Percentiles rank a stretch among this genome's conserved stretches.
These are phyloP conservation scores for Mustela nigripes DNA, from an alignment of 2,113 vertebrate species.

Conservation along the genomic window DNA sequence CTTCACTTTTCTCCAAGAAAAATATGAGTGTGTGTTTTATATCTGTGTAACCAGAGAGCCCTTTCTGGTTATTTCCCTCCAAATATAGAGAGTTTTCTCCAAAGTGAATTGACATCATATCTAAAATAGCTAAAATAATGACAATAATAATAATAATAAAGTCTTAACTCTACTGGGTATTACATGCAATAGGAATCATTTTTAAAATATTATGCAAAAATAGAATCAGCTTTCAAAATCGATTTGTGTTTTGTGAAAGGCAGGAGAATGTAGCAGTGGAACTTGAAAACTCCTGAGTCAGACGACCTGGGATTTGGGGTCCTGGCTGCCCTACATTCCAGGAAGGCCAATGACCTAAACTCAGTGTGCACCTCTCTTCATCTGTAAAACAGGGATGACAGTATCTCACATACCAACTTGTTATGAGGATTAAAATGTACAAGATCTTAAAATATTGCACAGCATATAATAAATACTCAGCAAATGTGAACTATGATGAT, in stretches of 20 bases:
- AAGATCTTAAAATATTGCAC: not conserved
- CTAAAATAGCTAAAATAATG: conserved; percentile 54
- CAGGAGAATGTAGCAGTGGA: not conserved
- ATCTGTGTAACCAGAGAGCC: conserved; percentile 52
- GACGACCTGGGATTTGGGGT: not conserved
- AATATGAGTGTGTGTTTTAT: conserved; percentile 70
- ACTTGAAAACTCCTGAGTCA: not conserved
- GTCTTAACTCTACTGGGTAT: not conserved
- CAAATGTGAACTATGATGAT: not conserved
- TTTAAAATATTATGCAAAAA: not conserved
- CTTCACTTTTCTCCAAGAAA: conserved; percentile 71
- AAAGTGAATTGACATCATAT: conserved; percentile 16
- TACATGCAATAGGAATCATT: not conserved
- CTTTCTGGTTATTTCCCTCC: conserved; percentile 29
- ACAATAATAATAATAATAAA: not conserved
- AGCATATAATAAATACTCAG: not conserved
- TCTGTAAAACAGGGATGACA: not conserved
- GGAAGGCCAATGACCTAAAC: not conserved
- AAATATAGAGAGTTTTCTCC: conserved; percentile 50
- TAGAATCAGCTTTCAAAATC: not conserved
- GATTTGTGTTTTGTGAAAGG: conserved; percentile 35
- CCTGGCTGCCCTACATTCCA: not conserved
- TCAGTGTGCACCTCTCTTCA: not conserved
- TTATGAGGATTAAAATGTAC: not conserved
- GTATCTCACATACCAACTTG: not conserved